Evolutionary conservation across 2,888 invertebrate genomes (phyloP).

Genomic region (Epistrophe grossulariae): DNA sequence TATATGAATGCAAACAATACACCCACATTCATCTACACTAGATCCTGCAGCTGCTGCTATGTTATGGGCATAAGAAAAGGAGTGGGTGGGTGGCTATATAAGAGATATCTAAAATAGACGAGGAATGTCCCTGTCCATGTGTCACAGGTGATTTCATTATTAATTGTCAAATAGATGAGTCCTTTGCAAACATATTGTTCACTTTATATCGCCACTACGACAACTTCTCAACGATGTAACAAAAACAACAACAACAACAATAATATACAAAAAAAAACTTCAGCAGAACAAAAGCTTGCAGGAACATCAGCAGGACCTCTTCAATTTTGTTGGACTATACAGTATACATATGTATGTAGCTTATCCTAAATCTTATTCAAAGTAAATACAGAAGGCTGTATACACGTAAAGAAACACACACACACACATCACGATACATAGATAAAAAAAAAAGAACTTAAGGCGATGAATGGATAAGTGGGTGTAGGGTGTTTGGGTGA

Average conservation of each 20-base stretch:
- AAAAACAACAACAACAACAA: slow-evolving; percentile 35
- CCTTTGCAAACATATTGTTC: slow-evolving; percentile 73
- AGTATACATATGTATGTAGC: background rate
- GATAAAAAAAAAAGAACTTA: slow-evolving; percentile 45
- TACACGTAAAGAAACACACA: background rate
- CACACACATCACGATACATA: background rate
- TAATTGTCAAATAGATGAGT: slow-evolving; percentile 74
- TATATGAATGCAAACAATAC: slow-evolving; percentile 9
- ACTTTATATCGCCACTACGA: slow-evolving; percentile 62
- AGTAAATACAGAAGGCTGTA: slow-evolving; percentile 27
- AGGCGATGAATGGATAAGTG: slow-evolving; percentile 43
- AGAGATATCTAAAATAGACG: slow-evolving; percentile 9
- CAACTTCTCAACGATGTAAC: slow-evolving; percentile 43
- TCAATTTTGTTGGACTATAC: slow-evolving; percentile 42
- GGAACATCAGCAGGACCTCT: slow-evolving; percentile 52
- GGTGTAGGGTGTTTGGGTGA: slow-evolving; percentile 10
- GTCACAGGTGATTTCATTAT: slow-evolving; percentile 75
- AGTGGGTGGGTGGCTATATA: background rate
- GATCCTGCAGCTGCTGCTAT: background rate
- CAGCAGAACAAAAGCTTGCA: slow-evolving; percentile 40
- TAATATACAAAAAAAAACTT: background rate
- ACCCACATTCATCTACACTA: background rate
- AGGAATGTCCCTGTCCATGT: slow-evolving; percentile 42
- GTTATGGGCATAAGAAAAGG: background rate
- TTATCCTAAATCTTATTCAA: slow-evolving; percentile 33